Evolutionary conservation across 2,113 vertebrate genomes (phyloP).

Genomic region (Eretmochelys imbricata): DNA sequence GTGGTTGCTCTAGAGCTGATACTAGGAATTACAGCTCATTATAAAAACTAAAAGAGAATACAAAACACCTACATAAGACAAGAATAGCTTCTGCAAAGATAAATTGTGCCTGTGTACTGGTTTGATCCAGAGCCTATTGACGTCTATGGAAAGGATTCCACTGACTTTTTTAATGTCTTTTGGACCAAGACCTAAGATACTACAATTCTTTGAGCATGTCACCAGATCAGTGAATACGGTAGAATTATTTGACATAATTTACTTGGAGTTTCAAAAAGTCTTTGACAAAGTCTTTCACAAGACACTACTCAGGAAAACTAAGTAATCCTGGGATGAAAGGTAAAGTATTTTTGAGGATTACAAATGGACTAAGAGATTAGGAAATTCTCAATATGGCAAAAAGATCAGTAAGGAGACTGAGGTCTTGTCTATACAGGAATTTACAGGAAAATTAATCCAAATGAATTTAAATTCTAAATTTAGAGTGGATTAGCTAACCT

Average conservation of each 20-base stretch:
- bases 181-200: neutral
- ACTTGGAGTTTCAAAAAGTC: neutral
- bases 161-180: neutral
- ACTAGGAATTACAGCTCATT: neutral
- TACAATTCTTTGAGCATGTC: neutral
- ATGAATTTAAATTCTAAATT: neutral
- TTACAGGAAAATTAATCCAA: neutral
- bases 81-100: neutral
- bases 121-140: neutral
- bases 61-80: neutral
- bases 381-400: neutral
- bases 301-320: neutral
- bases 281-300: neutral
- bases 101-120: neutral
- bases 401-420: neutral
- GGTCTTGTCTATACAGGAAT: neutral
- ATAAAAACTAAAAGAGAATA: neutral
- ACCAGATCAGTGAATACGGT: neutral
- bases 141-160: rapidly evolving
- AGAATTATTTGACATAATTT: neutral
- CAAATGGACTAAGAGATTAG: neutral
- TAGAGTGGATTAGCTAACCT: neutral
- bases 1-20: neutral
- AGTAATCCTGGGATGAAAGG: neutral
- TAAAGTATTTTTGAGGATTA: neutral